A percentile compares a stretch with the other conserved stretches of the same genome.
Conservation (phyloP, 2,888 invertebrate species). For the Metacarcinus magister region DNA sequence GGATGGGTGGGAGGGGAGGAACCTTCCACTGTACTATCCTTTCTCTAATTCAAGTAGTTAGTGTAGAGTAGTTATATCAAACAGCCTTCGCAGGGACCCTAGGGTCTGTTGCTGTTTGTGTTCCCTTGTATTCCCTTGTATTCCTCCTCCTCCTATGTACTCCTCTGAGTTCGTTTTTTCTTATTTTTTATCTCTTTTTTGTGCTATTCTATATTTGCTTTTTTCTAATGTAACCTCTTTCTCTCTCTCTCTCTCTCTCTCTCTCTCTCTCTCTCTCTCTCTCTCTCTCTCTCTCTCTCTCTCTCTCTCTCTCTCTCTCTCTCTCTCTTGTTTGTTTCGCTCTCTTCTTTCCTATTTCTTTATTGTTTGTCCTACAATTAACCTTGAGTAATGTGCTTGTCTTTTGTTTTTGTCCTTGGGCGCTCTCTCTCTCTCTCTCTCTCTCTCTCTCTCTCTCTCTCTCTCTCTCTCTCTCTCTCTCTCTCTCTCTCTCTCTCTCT, state of each 20-base stretch:
- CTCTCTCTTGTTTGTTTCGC: not conserved
- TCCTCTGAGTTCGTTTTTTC: not conserved
- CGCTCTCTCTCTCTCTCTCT: not conserved
- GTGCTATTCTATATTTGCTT: not conserved
- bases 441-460: no score
- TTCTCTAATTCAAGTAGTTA: no score
- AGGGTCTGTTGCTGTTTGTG: not conserved
- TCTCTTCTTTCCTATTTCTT: not conserved
- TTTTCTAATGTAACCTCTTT: not conserved
- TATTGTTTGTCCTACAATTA: not conserved
- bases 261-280: not conserved
- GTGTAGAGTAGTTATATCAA: no score
- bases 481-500: no score
- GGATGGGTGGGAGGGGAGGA: no score
- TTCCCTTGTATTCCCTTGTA: not conserved
- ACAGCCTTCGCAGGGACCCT: no score
- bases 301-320: not conserved
- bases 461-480: not conserved
- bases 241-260: not conserved
- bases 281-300: not conserved
- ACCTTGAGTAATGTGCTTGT: not conserved
- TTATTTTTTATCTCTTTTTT: constrained; percentile 41
- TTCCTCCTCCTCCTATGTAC: not conserved
- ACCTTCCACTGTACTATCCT: no score
- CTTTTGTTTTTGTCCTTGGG: constrained; percentile 39